Percentiles rank a stretch among this genome's conserved stretches.
These are phyloP conservation scores for Thereva unica DNA, from an alignment of 2,888 invertebrate genomes.

Conservation along the genomic window DNA sequence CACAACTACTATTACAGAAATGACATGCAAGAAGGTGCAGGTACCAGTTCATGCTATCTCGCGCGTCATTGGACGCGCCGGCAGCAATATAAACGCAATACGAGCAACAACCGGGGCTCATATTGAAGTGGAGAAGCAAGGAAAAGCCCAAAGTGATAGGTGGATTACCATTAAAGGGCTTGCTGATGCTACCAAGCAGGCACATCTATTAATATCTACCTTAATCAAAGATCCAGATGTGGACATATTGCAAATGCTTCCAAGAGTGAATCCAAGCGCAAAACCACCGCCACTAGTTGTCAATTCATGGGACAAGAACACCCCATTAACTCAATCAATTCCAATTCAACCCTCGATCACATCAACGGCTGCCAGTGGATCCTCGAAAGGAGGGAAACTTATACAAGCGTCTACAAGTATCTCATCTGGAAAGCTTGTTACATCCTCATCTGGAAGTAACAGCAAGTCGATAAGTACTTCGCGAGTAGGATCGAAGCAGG, in stretches of 20 bases:
- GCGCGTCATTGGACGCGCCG: slow-evolving; percentile 95
- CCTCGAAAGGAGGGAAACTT: slow-evolving; percentile 3
- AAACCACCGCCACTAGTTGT: slow-evolving; percentile 49
- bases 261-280: slow-evolving; percentile 61
- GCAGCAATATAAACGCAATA: slow-evolving; percentile 97
- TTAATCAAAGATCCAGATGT: slow-evolving; percentile 95
- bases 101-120: slow-evolving; percentile 95
- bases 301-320: slow-evolving; percentile 57
- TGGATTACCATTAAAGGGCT: slow-evolving; percentile 95
- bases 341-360: slow-evolving; percentile 9
- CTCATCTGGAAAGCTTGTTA: slow-evolving; percentile 4
- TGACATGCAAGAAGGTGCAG: slow-evolving; percentile 84
- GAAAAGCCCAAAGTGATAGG: slow-evolving; percentile 90
- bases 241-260: slow-evolving; percentile 81
- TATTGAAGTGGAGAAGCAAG: slow-evolving; percentile 97
- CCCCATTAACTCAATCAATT: slow-evolving; percentile 45
- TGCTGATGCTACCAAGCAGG: slow-evolving; percentile 89
- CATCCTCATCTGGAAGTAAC: not conserved
- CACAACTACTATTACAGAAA: slow-evolving; percentile 52
- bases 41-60: slow-evolving; percentile 95
- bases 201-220: slow-evolving; percentile 85
- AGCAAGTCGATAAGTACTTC: not conserved
- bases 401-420: slow-evolving; percentile 16
- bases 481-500: slow-evolving; percentile 38
- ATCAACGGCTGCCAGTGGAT: not conserved